A percentile compares a stretch with the other conserved stretches of the same genome.
Evolutionary conservation across 2,113 vertebrate species (phyloP).

Genomic region (Aviceda subcristata): DNA sequence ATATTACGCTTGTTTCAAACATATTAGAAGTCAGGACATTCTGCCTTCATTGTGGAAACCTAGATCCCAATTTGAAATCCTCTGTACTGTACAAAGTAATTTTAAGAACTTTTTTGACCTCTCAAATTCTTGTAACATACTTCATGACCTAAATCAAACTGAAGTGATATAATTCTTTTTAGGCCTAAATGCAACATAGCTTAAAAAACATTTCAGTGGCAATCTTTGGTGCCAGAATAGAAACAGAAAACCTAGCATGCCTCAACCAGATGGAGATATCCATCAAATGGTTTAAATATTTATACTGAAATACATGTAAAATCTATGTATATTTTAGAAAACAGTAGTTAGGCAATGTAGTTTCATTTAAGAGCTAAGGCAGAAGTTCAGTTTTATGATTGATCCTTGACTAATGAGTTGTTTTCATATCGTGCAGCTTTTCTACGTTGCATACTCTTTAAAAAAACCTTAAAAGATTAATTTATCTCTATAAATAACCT

Average conservation of each 20-base stretch:
- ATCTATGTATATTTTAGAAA: neutral
- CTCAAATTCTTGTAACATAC: neutral
- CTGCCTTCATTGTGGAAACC: neutral
- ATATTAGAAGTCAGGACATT: neutral
- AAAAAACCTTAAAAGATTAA: neutral
- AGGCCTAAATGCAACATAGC: neutral
- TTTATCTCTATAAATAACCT: neutral
- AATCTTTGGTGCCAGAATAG: neutral
- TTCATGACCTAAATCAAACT: neutral
- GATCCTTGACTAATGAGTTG: neutral
- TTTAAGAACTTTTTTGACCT: neutral
- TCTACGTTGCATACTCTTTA: neutral
- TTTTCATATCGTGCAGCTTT: neutral
- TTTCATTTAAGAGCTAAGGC: neutral
- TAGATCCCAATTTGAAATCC: neutral
- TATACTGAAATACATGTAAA: neutral
- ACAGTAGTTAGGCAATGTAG: neutral
- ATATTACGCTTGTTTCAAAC: neutral
- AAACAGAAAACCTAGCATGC: neutral
- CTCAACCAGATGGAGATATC: neutral
- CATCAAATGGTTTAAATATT: constrained; percentile 3
- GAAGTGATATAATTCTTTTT: neutral
- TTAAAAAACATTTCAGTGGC: neutral
- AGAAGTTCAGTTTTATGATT: neutral
- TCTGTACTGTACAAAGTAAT: neutral